Conservation (phyloP, 2,113 vertebrate species). For the Scatophagus argus region DNA sequence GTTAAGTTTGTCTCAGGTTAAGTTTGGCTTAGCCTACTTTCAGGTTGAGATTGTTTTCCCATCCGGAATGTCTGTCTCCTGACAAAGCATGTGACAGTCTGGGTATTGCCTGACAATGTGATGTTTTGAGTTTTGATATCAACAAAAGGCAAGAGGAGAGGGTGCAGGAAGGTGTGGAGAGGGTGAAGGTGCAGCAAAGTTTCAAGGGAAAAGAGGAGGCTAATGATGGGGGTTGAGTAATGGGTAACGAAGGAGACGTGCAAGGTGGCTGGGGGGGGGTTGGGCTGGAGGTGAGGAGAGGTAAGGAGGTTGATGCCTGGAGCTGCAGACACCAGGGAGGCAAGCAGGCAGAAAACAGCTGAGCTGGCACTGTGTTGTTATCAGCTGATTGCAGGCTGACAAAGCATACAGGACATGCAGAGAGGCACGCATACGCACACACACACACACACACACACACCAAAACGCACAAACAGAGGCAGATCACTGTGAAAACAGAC, state of each 20-base stretch:
- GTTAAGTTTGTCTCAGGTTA: conserved; percentile 24
- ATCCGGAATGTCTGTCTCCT: conserved; percentile 30
- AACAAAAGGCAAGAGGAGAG: conserved; percentile 42
- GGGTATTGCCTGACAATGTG: conserved; percentile 50
- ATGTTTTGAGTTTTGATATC: conserved; percentile 70
- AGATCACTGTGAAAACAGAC: conserved; percentile 36
- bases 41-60: conserved; percentile 28
- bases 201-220: conserved; percentile 26
- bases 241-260: background rate
- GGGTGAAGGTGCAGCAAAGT: conserved; percentile 10
- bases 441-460: conserved; percentile 15
- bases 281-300: background rate
- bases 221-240: conserved; percentile 11
- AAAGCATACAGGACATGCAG: conserved; percentile 51
- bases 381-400: conserved; percentile 79
- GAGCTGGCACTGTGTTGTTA: conserved; percentile 69
- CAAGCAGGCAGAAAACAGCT: conserved; percentile 66
- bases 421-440: conserved; percentile 31
- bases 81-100: conserved; percentile 59
- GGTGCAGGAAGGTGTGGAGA: conserved; percentile 3
- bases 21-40: conserved; percentile 53
- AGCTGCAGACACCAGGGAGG: conserved; percentile 38
- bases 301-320: conserved; percentile 28
- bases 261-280: too few relatives aligned
- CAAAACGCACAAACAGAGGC: conserved; percentile 42